Evolutionary conservation across 2,113 vertebrate species (phyloP).

Genomic region (Parotia lawesii): DNA sequence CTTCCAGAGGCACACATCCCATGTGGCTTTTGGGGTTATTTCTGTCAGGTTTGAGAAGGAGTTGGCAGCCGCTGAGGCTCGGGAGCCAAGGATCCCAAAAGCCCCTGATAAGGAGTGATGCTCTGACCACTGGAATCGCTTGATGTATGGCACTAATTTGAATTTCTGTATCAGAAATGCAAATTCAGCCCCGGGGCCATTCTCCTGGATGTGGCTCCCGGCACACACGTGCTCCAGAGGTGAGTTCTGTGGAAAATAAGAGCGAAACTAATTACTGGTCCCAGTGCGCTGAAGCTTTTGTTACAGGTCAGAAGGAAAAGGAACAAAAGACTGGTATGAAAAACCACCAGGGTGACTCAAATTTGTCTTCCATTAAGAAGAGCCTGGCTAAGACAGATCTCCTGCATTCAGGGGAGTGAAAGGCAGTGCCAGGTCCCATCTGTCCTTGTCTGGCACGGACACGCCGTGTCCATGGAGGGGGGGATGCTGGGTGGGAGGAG

Average conservation of each 20-base stretch:
- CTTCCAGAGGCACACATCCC: background rate
- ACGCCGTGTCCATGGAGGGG: fast-evolving
- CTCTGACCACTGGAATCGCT: background rate
- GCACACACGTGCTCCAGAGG: background rate
- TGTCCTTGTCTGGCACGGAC: background rate
- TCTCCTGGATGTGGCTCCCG: background rate
- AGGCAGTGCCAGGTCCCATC: background rate
- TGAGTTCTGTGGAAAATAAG: background rate
- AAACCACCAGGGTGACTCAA: fast-evolving
- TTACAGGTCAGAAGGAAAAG: background rate
- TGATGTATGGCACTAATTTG: background rate
- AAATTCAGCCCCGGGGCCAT: conserved; percentile 3
- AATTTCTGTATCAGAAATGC: conserved; percentile 34
- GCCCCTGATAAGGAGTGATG: background rate
- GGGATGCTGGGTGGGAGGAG: background rate
- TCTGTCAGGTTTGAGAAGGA: background rate
- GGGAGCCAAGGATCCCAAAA: background rate
- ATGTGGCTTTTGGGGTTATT: background rate
- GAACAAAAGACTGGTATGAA: background rate
- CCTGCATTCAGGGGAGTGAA: background rate
- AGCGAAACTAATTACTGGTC: background rate
- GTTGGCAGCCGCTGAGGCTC: background rate
- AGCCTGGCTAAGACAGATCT: background rate
- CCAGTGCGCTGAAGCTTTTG: background rate
- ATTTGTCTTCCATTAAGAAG: background rate